Evolutionary conservation across 2,113 vertebrate genomes (phyloP), one percentile per base, ranked within the genome.

Genomic region (Mustela nigripes): DNA sequence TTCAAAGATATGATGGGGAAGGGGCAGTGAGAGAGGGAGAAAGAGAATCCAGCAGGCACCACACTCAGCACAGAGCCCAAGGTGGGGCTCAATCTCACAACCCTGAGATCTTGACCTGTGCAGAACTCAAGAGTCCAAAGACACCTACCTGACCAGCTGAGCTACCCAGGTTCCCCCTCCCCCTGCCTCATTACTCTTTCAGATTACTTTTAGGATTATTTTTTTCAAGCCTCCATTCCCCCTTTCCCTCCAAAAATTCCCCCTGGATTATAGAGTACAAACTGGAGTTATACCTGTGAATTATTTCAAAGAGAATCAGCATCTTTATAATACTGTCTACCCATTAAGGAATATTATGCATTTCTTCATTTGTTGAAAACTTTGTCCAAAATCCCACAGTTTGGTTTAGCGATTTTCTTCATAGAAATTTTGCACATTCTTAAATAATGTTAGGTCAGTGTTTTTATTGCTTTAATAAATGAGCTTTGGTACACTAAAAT

Each of bases 401-500:
- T 93, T 82, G 81, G 7, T 78, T 82, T 95, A 71, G 16, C 31
- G 48, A 24, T 89, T 91, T 69, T 94, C 78, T 86, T 94, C 60
- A 28, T 67, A 60, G 87, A 89, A 92, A 82, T 76, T 65, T 91
- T 95, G 26, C 33, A 36, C 48, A 63, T 69, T 79, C 88, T 80
- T 87, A 88, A 62, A 74, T 80, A 82, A 92, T 92, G 56, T 83
- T 56, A 56, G n/a, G 58, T 82, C 63, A 60, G 21, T 85, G 15
- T 87, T 69, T 83, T 45, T 69, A 48, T 81, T 91, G 74, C 39
- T 88, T 82, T 96, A 65, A 50, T 88, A 53, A 96, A 81, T 71
- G 91, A 84, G 36, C 7, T 92, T 88, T 82, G 71, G 42, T 84
- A 39, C 21, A 89, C 87, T 95, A 92, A 94, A 95, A 88, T 89